phyloP scores from a whole-genome alignment of 2,797 vertebrate genomes.

The Sparus aurata region DNA sequence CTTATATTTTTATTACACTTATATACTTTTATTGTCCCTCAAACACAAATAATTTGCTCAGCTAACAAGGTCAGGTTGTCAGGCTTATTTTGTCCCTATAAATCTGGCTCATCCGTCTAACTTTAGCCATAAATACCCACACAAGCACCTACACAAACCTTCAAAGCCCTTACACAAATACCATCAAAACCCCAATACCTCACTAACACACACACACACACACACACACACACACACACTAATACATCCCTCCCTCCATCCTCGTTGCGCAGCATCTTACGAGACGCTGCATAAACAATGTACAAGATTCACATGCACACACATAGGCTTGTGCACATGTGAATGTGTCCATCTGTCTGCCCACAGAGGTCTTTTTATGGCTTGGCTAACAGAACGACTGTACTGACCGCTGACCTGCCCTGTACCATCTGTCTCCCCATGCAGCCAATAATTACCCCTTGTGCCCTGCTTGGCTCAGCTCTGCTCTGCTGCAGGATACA shows the following conservation, averaged over 20 bases:
- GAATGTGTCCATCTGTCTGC: conserved; percentile 73
- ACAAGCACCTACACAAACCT: conserved; percentile 58
- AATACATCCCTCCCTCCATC: conserved; percentile 32
- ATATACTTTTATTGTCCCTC: conserved; percentile 25
- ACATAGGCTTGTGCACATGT: conserved; percentile 23
- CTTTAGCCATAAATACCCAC: conserved; percentile 63
- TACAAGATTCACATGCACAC: conserved; percentile 55
- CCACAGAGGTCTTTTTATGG: conserved; percentile 81
- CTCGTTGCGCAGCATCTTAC: conserved; percentile 29
- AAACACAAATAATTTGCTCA: conserved; percentile 38
- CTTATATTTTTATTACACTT: conserved; percentile 14
- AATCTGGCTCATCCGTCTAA: conserved; percentile 60
- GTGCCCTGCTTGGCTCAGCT: conserved; percentile 46
- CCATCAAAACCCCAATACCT: conserved; percentile 45
- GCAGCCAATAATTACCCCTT: conserved; percentile 73
- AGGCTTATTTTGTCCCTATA: conserved; percentile 36
- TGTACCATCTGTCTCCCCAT: conserved; percentile 65
- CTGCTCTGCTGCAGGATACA: conserved; percentile 29
- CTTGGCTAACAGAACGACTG: conserved; percentile 69
- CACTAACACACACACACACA: conserved; percentile 22
- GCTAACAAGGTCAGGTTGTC: conserved; percentile 15
- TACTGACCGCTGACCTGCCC: conserved; percentile 66
- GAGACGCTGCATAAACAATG: conserved; percentile 54
- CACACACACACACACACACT: conserved; percentile 5
- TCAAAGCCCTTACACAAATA: conserved; percentile 60